Percentiles rank a stretch among this genome's conserved stretches.
phyloP scores from a whole-genome alignment of 1,140 invertebrate species.

The Theocolax elegans region DNA sequence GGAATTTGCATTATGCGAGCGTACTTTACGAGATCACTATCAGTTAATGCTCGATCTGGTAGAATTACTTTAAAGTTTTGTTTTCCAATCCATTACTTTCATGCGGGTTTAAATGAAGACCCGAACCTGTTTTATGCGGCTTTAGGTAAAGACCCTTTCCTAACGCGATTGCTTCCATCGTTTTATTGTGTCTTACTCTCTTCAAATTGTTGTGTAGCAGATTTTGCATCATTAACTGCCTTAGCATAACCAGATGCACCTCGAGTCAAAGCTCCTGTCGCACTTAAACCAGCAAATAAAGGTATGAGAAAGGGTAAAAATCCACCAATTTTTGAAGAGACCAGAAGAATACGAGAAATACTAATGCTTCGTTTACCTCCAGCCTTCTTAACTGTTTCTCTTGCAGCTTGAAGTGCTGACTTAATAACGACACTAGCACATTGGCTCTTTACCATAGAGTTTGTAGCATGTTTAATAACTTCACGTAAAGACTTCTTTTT shows the following conservation, averaged over 20 bases:
- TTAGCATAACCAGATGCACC: neutral
- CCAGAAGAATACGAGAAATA: slow-evolving; percentile 14
- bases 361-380: slow-evolving; percentile 14
- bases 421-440: neutral
- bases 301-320: no score
- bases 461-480: neutral
- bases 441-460: neutral
- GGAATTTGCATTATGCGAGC: neutral
- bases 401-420: neutral
- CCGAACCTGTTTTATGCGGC: no score
- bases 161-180: no score
- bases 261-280: slow-evolving; percentile 4
- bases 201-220: slow-evolving; percentile 46
- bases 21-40: neutral
- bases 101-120: neutral
- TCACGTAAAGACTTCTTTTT: no score
- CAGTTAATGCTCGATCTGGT: neutral
- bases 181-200: slow-evolving; percentile 55
- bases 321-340: slow-evolving; percentile 26
- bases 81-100: neutral
- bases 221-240: neutral
- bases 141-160: no score
- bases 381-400: slow-evolving; percentile 1
- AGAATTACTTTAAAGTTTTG: neutral
- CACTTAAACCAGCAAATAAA: no score